Base-by-base conservation (phyloP, 2,113 vertebrate genomes). In the Baryphthengus martii region DNA sequence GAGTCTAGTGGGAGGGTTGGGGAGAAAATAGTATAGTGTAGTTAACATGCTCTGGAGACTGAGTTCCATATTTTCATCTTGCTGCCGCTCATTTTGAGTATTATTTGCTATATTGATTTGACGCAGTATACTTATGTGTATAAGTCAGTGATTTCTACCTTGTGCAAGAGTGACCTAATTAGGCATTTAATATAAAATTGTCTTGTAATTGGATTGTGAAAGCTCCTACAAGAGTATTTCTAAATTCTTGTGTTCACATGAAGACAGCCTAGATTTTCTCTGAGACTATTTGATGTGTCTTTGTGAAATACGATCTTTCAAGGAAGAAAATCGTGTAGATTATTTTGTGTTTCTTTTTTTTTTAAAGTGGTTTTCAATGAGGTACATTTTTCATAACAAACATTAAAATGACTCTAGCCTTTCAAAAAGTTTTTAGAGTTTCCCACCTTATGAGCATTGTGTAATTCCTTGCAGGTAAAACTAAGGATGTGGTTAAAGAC, bases 371-470 rank as follows among this genome's bases (percentile, higher is more conserved):
- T 95, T 97, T 96, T 96, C 94, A 88, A 33, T 89, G 37, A 93
- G 58, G 55, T 95, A 65, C 55, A 85, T 85, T 94, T 97, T 96
- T 97, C 92, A 83, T 97, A 97, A 97, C 96, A 97, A 96, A 96
- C 90, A 96, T 96, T 96, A 92, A 96, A 92, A 96, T 91, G 17
- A 94, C 75, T 96, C 63, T 49, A 96, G 86, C 79, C 80, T 96
- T 96, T 96, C 88, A 92, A 79, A 93, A 76, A 96, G 88, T 96
- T 97, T 98, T 97, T 97, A 95, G 91, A 90, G 96, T 95, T 95
- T 96, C 94, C 88, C 95, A 96, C 96, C 82, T 95, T 95, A 92
- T 92, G 76, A 93, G 61, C 72, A 93, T 95, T 96, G 82, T 95
- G 85, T 94, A 97, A 97, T 97, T 96, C 79, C 92, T 96, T 85